Evolutionary conservation across 2,113 vertebrate species (phyloP).

Genomic region (Perca schrenkii): DNA sequence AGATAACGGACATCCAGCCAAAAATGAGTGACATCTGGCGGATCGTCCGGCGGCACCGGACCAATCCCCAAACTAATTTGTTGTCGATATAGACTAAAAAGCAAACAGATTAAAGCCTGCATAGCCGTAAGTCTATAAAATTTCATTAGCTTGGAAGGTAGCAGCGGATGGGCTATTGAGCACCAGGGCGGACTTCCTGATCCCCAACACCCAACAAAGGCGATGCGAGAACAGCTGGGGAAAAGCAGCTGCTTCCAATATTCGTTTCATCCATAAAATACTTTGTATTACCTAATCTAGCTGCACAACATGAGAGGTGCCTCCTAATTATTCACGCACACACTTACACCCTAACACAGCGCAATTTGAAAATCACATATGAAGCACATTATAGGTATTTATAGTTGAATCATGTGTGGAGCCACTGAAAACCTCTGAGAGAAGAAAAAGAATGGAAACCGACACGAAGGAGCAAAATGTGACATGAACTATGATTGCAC

Average conservation of each 20-base stretch:
- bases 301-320: constrained; percentile 58
- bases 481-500: constrained; percentile 29
- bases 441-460: constrained; percentile 37
- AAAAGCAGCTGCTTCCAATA: constrained; percentile 80
- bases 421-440: constrained; percentile 40
- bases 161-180: constrained; percentile 12
- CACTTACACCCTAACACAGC: constrained; percentile 24
- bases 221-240: constrained; percentile 50
- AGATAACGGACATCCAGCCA: too few species aligned
- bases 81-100: neutral
- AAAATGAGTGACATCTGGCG: too few species aligned
- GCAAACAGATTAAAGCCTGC: constrained; percentile 9
- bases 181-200: constrained; percentile 52
- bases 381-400: constrained; percentile 71
- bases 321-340: constrained; percentile 50
- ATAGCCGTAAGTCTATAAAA: neutral
- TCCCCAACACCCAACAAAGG: constrained; percentile 58
- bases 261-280: constrained; percentile 68
- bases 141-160: constrained; percentile 36
- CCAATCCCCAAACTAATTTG: too few species aligned
- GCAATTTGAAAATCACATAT: constrained; percentile 63
- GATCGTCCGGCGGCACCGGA: too few species aligned
- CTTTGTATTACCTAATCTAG: constrained; percentile 70
- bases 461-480: constrained; percentile 25
- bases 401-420: constrained; percentile 47